phyloP scores from a whole-genome alignment of 2,888 invertebrate genomes.

The Sipha maydis region DNA sequence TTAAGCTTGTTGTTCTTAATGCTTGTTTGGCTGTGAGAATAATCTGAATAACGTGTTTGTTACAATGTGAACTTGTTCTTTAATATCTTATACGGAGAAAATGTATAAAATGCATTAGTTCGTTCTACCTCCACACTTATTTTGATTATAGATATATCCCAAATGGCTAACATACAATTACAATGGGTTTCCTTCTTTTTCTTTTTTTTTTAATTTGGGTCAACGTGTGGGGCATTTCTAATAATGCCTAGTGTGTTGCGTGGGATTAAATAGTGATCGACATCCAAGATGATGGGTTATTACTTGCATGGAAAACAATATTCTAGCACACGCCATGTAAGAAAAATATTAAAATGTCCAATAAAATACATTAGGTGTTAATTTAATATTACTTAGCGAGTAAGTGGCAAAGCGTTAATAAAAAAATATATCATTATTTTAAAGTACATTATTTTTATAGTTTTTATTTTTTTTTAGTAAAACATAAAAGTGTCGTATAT shows the following conservation, averaged over 20 bases:
- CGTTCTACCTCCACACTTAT: slow-evolving; percentile 8
- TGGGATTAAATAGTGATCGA: slow-evolving; percentile 43
- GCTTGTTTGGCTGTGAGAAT: not conserved
- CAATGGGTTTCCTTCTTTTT: not conserved
- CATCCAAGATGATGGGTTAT: slow-evolving; percentile 11
- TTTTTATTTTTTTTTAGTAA: not conserved
- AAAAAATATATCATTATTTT: not conserved
- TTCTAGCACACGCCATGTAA: not conserved
- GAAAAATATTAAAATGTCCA: slow-evolving; percentile 15
- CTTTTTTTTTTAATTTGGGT: slow-evolving; percentile 44
- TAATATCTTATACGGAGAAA: not conserved
- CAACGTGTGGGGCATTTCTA: slow-evolving; percentile 50
- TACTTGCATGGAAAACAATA: slow-evolving; percentile 16
- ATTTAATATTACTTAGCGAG: slow-evolving; percentile 7
- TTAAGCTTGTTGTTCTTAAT: not conserved
- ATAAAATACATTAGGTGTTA: slow-evolving; percentile 19
- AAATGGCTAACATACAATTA: slow-evolving; percentile 36
- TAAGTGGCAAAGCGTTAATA: not conserved
- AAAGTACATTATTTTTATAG: not conserved
- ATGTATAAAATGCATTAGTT: not conserved
- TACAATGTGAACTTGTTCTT: not conserved
- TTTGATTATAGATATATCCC: not conserved
- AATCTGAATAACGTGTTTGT: not conserved
- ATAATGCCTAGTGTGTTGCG: slow-evolving; percentile 27
- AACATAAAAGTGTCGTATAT: not conserved